Conservation (phyloP, 2,797 vertebrate species). For the Schizothorax lantsangensis region DNA sequence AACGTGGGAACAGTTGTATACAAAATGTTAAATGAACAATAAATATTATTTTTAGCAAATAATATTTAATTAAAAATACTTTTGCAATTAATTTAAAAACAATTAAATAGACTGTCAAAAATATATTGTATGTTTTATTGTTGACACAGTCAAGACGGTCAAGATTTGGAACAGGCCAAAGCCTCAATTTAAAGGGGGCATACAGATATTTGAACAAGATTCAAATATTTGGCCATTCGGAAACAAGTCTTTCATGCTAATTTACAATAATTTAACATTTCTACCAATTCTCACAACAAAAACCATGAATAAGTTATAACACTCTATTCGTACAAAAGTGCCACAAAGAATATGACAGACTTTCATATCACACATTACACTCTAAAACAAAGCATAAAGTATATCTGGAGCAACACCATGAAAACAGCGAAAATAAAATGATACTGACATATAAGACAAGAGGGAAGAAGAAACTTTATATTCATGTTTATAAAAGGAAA, state of each 20-base stretch:
- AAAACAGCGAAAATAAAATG: slow-evolving; percentile 4
- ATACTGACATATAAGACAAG: neutral
- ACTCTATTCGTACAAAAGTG: neutral
- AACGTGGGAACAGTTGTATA: neutral
- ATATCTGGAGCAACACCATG: neutral
- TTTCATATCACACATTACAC: neutral
- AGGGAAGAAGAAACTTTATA: slow-evolving; percentile 25
- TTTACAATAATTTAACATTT: slow-evolving; percentile 1
- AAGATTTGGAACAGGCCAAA: neutral
- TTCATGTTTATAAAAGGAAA: neutral
- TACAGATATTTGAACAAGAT: neutral
- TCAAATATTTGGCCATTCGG: neutral
- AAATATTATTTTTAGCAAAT: neutral
- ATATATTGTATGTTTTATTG: neutral
- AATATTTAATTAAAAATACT: neutral
- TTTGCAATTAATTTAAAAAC: neutral
- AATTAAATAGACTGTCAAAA: neutral
- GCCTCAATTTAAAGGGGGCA: neutral
- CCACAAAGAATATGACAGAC: neutral
- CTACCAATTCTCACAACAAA: neutral
- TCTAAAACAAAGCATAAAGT: slow-evolving; percentile 14
- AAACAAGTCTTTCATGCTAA: neutral
- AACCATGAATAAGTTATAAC: neutral
- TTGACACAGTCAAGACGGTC: neutral
- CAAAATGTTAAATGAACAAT: neutral